These are phyloP conservation scores for Alcis repandata DNA, from an alignment of 2,888 invertebrate genomes.

Conservation along the genomic window DNA sequence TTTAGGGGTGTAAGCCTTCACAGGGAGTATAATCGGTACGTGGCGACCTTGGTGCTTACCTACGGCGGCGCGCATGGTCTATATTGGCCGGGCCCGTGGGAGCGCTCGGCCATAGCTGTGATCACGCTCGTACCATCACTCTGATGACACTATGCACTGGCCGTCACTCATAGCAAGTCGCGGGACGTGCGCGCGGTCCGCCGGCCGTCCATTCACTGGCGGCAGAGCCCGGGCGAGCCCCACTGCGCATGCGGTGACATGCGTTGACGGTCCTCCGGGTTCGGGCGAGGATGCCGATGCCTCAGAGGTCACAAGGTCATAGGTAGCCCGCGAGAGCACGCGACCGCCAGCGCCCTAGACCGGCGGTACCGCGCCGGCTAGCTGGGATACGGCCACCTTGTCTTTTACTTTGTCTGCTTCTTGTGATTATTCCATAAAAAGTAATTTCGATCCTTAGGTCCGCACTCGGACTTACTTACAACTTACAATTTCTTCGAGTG, in stretches of 20 bases:
- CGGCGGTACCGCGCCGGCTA: not conserved
- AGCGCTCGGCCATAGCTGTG: constrained; percentile 79
- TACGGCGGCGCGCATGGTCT: constrained; percentile 79
- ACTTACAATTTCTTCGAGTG: no score
- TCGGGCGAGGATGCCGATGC: constrained; percentile 64
- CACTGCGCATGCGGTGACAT: constrained; percentile 79
- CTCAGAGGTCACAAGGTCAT: constrained; percentile 83
- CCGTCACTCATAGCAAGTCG: constrained; percentile 69
- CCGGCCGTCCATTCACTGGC: constrained; percentile 78
- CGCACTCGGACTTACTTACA: not conserved
- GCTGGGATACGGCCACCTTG: not conserved
- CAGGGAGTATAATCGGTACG: not conserved
- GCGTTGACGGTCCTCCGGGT: constrained; percentile 71
- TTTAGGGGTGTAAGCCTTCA: not conserved
- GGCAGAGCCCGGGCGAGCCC: constrained; percentile 70
- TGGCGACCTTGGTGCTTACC: constrained; percentile 61
- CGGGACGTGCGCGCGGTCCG: constrained; percentile 53
- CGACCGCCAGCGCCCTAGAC: constrained; percentile 12
- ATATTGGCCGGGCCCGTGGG: constrained; percentile 73
- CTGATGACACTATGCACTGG: constrained; percentile 60
- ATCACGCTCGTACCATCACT: constrained; percentile 73
- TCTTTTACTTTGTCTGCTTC: no score
- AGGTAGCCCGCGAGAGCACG: constrained; percentile 57
- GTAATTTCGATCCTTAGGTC: no score
- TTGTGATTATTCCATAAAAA: no score